phyloP scores from a whole-genome alignment of 1,140 invertebrate species.

The Camponotus floridanus region DNA sequence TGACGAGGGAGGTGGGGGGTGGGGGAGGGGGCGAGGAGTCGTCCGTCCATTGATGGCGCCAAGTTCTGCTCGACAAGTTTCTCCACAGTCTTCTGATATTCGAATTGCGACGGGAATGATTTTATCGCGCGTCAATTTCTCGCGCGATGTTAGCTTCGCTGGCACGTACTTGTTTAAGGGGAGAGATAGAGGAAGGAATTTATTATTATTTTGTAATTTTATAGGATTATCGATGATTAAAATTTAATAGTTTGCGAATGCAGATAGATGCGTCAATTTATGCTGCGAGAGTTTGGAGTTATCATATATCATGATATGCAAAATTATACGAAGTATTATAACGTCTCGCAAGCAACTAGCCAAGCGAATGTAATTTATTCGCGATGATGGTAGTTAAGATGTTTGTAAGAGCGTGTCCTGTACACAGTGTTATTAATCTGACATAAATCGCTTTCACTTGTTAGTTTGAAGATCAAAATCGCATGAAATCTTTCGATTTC shows the following conservation, averaged over 20 bases:
- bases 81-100: not conserved
- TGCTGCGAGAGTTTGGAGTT: not conserved
- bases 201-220: not conserved
- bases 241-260: not conserved
- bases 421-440: not conserved
- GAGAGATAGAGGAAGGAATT: not conserved
- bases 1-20: not conserved
- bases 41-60: not conserved
- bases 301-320: not conserved
- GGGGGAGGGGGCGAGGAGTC: not conserved
- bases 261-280: not conserved
- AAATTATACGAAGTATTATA: not conserved
- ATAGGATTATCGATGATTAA: not conserved
- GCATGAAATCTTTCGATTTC: not conserved
- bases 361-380: constrained; percentile 15
- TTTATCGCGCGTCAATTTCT: not conserved
- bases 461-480: constrained; percentile 19
- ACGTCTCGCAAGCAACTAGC: not conserved
- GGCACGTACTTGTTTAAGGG: not conserved
- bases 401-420: not conserved
- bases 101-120: not conserved
- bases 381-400: not conserved
- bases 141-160: not conserved
- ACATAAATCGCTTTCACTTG: constrained; percentile 12
- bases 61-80: not conserved